Base-by-base conservation (phyloP, 2,797 vertebrate genomes). In the Chaunax sp. region DNA sequence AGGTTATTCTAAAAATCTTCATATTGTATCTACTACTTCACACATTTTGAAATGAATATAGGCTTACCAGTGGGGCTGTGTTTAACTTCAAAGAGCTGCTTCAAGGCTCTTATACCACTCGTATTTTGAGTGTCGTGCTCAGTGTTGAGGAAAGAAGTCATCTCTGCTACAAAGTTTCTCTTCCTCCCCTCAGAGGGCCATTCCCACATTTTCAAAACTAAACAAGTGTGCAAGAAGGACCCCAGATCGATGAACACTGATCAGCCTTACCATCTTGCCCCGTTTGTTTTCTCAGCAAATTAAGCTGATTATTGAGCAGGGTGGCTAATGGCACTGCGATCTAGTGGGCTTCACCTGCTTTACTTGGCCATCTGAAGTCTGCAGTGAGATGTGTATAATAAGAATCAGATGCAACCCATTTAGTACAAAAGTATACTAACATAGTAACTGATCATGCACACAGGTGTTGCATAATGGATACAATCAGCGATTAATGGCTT, bases 231-330 rank as follows among this genome's bases (percentile, higher is more conserved):
- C 85, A 72, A 85, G 71, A 76, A 90, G 88, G 92, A 93, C 83
- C 71, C 58, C 45, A 90, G 93, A 94, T 94, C 87, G 89, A 94
- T 94, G 90, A 90, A 63, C 82, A 40, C 83, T 90, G 80, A 80
- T 89, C 86, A 87, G 83, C 86, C 62, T 80, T 46, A 30, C 93
- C 93, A 94, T 94, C 93, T 94, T 93, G 90, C 82, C 75, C 69
- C 74, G 86, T 93, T 92, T 92, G 88, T 92, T 93, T 92, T 90
- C 88, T 90, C 86, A 93, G 88, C 83, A 90, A 93, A 93, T 92
- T 72, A 93, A 90, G 83, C 85, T 91, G 90, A 91, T 92, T 91
- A 93, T 89, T 86, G 86, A 87, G 81, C 90, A 88, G 54, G 73
- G 70, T 62, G 74, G 81, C 85, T 90, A 90, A 92, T 87, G 85